Base-by-base conservation (phyloP, 2,113 vertebrate species). In the Sisor rabdophorus region DNA sequence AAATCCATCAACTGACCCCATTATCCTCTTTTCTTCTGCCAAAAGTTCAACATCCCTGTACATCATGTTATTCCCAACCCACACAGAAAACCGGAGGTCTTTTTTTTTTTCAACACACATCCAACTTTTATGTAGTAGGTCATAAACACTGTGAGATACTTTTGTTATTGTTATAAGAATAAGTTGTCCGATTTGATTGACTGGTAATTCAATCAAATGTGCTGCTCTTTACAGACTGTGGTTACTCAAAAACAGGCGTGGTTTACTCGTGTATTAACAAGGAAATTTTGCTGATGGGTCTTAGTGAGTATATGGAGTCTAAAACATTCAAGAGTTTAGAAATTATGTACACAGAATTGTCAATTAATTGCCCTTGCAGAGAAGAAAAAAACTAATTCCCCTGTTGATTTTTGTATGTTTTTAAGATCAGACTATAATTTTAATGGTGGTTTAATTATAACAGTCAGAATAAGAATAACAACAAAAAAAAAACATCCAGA, bases 11-110 rank as follows among this genome's bases (percentile, higher is more conserved):
- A 30, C 71, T 32, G 12, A 60, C 24, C 6, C 48, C 11, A 16
- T 71, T 26, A 64, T 64, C 71, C 56, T 26, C 59, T 70, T 75
- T 70, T 24, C 60, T 58, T 28, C 70, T 77, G 54, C 58, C 81
- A 79, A 82, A n/a, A 47, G 40, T 65, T 5, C 44, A 68, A 28
- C 24, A 28, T 17, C 13, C 10, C 22, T n/a, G 3, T 47, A 10
- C 7, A 15, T 68, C 1, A 68, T 50, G 9, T 20, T 12, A 20
- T 28, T 15, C 47, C n/a, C 44, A 68, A 50, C 19, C 64, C 22
- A 68, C 24, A 44, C 22, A 64, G 19, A 64, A 11, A 67, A 48
- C 2, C 12, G 44, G 22, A 5, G 7, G 36, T 10, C n/a, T 65
- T 64, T 64, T 64, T 64, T 64, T 64, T 9, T 58, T 58, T 17